Percentiles rank a stretch among this genome's conserved stretches.
Evolutionary conservation across 2,113 vertebrate species (phyloP).

Genomic region (Dasypus novemcinctus): DNA sequence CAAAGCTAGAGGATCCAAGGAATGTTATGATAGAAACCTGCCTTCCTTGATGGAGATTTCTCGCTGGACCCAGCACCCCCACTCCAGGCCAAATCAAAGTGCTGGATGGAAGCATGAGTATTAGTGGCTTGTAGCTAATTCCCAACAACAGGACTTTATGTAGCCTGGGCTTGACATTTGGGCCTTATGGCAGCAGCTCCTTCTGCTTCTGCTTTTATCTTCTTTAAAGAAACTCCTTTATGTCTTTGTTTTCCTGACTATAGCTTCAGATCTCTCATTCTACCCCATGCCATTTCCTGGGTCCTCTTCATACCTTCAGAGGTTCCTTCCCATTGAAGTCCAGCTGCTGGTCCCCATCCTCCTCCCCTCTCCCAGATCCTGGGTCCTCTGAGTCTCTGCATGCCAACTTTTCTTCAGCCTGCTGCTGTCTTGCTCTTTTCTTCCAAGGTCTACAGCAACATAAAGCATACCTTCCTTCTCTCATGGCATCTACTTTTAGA

Average conservation of each 20-base stretch:
- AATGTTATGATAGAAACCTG: background rate
- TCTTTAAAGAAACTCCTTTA: background rate
- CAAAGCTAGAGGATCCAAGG: background rate
- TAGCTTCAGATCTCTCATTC: constrained; percentile 26
- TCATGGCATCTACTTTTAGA: background rate
- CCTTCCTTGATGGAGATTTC: background rate
- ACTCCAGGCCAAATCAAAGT: background rate
- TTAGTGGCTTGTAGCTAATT: background rate
- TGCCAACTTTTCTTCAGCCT: background rate
- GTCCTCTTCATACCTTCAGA: background rate
- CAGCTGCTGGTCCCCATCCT: background rate
- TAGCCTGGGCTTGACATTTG: background rate
- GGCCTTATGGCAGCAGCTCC: background rate
- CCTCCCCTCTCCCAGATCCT: background rate
- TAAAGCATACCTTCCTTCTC: background rate
- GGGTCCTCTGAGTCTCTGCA: background rate
- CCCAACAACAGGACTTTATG: constrained; percentile 35
- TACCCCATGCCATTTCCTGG: background rate
- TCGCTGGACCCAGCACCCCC: background rate
- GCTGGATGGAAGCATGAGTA: background rate
- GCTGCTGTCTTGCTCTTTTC: background rate
- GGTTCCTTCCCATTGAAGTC: background rate
- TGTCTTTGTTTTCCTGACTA: constrained; percentile 45
- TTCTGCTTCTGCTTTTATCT: constrained; percentile 25
- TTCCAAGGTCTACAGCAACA: background rate